These are phyloP conservation scores for Dorcus parallelipipedus DNA, from an alignment of 2,888 invertebrate species.

Conservation along the genomic window DNA sequence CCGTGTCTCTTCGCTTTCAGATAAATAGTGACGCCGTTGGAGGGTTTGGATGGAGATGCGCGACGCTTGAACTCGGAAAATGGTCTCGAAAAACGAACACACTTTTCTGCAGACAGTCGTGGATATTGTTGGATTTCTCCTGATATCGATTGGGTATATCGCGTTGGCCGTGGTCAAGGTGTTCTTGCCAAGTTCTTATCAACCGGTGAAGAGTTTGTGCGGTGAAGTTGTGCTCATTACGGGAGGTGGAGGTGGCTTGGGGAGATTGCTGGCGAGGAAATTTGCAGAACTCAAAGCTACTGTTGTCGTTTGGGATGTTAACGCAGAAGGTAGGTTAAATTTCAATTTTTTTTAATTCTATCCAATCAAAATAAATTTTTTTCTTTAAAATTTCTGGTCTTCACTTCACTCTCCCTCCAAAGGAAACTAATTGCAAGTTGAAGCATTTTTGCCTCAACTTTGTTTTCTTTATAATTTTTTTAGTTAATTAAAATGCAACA, in stretches of 20 bases:
- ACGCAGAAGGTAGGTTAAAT: conserved; percentile 65
- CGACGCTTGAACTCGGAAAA: neutral
- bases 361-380: too few species aligned
- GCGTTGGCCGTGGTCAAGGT: conserved; percentile 45
- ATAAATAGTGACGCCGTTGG: too few species aligned
- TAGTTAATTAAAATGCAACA: neutral
- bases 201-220: conserved; percentile 45
- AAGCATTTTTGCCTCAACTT: too few species aligned
- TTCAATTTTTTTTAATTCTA: neutral
- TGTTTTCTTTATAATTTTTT: neutral
- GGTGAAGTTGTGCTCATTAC: conserved; percentile 83
- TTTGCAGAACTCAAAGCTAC: conserved; percentile 74
- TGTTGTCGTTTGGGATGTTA: conserved; percentile 88
- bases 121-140: conserved; percentile 50
- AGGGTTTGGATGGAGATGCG: too few species aligned
- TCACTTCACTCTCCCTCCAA: too few species aligned
- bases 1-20: too few species aligned
- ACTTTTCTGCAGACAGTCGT: conserved; percentile 55
- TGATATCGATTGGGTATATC: conserved; percentile 51
- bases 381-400: too few species aligned
- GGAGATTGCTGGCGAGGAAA: conserved; percentile 71
- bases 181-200: conserved; percentile 59
- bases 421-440: too few species aligned
- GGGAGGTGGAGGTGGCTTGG: conserved; percentile 85
- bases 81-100: conserved; percentile 34